Base-by-base conservation (phyloP, 2,113 vertebrate genomes). In the Calyptommatus sinebrachiatus region DNA sequence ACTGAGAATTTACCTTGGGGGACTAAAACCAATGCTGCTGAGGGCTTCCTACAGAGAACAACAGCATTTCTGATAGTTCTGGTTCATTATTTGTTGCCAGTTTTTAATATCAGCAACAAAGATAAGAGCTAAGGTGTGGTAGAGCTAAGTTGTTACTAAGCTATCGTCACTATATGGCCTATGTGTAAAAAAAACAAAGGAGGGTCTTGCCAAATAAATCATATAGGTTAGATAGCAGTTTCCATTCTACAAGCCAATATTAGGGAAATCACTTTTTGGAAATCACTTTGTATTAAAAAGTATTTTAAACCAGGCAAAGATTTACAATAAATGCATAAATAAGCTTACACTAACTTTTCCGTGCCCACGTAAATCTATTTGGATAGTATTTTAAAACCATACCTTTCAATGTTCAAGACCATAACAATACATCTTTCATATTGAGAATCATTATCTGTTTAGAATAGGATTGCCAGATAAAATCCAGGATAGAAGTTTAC, bases 121-220 rank as follows among this genome's bases (percentile, higher is more conserved):
- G 76, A 85, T n/a, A n/a, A n/a, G n/a, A n/a, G n/a, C n/a, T n/a
- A n/a, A n/a, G n/a, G n/a, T n/a, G n/a, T n/a, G 53, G 82, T 84
- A 84, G 79, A 87, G 68, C 74, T 78, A 29, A 62, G 77, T 63
- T 0, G 0, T 78, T 0, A 0, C 35, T 60, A 72, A 76, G 41
- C 85, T 88, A 84, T 86, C 90, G 88, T 88, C 81, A 76, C 1
- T 0, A 88, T 88, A 87, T 61, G 85, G 77, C 68, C 41, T 73
- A 87, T 86, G 53, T 80, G 67, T n/a, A 84, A 72, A 57, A 72
- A 81, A 81, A 35, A 35, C 60, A 85, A 35, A 63, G 28, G 50
- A 71, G 57, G 78, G 78, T 87, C 77, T 88, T 77, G 66, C 82
- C 79, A 87, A 88, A 91, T 88, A 89, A 90, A 90, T 90, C 80